These are phyloP conservation scores for Theristicus caerulescens DNA, from an alignment of 2,113 vertebrate species.

Conservation along the genomic window DNA sequence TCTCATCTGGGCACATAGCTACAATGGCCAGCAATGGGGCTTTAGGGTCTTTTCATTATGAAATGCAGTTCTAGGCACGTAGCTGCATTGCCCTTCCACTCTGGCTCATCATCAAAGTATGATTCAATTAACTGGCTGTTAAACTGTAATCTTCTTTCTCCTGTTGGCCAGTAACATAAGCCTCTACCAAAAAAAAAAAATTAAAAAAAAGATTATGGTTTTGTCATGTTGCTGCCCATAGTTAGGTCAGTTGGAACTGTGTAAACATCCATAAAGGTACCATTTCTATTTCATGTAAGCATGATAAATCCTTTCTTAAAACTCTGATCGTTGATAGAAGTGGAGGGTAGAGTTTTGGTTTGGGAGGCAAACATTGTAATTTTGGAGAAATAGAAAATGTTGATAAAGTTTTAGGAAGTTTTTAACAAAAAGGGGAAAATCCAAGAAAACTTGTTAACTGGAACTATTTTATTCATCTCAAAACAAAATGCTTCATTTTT, in stretches of 20 bases:
- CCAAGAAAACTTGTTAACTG: not conserved
- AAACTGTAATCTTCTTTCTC: not conserved
- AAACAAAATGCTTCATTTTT: not conserved
- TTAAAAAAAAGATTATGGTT: not conserved
- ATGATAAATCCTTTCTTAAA: not conserved
- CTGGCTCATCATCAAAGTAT: not conserved
- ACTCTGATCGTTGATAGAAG: not conserved
- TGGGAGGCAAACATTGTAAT: not conserved
- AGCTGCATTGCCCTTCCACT: not conserved
- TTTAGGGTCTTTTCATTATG: not conserved
- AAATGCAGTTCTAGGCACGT: not conserved
- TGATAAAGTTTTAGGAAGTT: not conserved
- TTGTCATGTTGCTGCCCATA: not conserved
- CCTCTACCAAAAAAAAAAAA: not conserved
- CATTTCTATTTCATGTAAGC: not conserved
- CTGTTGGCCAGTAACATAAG: not conserved
- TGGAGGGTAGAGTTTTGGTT: not conserved
- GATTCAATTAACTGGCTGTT: not conserved
- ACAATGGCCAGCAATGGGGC: fast-evolving
- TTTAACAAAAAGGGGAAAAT: not conserved
- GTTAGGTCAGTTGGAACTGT: not conserved
- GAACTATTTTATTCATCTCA: not conserved
- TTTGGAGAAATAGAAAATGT: not conserved
- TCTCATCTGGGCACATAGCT: not conserved
- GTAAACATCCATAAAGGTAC: not conserved